phyloP scores from a whole-genome alignment of 2,888 invertebrate genomes.

The Pelosia muscerda region DNA sequence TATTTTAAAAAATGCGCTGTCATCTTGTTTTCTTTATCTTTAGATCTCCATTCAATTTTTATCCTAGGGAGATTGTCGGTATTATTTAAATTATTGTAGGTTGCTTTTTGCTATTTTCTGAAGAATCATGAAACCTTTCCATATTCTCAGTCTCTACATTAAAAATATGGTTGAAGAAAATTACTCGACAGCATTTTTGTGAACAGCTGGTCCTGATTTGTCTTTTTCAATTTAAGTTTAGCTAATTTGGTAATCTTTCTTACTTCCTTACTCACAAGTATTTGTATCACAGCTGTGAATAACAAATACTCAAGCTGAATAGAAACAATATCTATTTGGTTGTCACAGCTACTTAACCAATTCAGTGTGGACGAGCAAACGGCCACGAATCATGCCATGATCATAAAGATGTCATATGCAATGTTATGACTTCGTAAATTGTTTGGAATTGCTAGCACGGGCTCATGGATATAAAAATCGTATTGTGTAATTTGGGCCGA shows the following conservation, averaged over 20 bases:
- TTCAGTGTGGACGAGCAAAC: constrained; percentile 37
- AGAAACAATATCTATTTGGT: constrained; percentile 27
- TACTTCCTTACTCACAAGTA: not conserved
- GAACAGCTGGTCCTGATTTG: not conserved
- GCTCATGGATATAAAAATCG: constrained; percentile 56
- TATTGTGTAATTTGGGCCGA: constrained; percentile 50
- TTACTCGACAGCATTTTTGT: no score
- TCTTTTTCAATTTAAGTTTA: not conserved
- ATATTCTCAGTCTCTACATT: no score
- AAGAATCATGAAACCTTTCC: not conserved
- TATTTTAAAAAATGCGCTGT: not conserved
- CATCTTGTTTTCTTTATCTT: not conserved
- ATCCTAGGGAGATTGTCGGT: not conserved
- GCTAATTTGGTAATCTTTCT: not conserved
- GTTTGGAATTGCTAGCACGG: constrained; percentile 55
- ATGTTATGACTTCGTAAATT: constrained; percentile 62
- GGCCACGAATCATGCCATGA: constrained; percentile 50
- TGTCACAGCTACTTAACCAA: constrained; percentile 49
- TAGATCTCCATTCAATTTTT: not conserved
- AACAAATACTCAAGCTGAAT: constrained; percentile 8
- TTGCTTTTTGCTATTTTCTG: not conserved
- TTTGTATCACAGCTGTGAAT: not conserved
- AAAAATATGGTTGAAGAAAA: no score
- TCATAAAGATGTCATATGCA: constrained; percentile 63
- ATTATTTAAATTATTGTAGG: not conserved